Evolutionary conservation across 2,797 vertebrate species (phyloP).

Genomic region (Spondyliosoma cantharus): DNA sequence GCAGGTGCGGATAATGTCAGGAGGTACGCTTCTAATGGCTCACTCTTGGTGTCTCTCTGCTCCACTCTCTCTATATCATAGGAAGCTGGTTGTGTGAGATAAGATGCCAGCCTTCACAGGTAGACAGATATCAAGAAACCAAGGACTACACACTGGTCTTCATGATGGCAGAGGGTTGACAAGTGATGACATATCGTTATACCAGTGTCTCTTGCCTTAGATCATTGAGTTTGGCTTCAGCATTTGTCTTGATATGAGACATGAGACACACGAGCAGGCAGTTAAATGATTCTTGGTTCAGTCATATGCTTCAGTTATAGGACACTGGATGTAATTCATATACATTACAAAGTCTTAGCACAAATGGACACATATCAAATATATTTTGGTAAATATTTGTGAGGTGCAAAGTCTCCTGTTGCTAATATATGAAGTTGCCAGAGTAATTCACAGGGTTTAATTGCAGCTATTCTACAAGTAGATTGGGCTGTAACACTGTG

Average conservation of each 20-base stretch:
- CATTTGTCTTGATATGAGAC: conserved; percentile 3
- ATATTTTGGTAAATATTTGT: too few species aligned
- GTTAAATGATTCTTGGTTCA: background rate
- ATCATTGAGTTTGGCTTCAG: background rate
- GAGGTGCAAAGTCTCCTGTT: background rate
- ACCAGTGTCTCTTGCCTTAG: conserved; percentile 33
- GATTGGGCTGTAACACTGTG: conserved; percentile 28
- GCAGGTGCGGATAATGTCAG: conserved; percentile 56
- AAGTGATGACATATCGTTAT: conserved; percentile 53
- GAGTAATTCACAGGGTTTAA: conserved; percentile 26
- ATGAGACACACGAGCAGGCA: conserved; percentile 5
- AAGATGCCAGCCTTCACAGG: conserved; percentile 60
- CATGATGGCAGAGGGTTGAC: conserved; percentile 39
- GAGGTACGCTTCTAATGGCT: conserved; percentile 48
- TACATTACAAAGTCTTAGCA: background rate
- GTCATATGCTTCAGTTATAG: background rate
- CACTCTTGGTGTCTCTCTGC: conserved; percentile 29
- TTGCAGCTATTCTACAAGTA: conserved; percentile 33
- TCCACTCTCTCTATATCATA: conserved; percentile 29
- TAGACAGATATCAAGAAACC: conserved; percentile 60
- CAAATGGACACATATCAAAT: background rate
- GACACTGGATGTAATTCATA: background rate
- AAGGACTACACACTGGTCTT: conserved; percentile 38
- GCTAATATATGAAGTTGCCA: background rate
- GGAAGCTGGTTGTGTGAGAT: conserved; percentile 62